Percentiles rank a stretch among this genome's conserved stretches.
phyloP scores from a whole-genome alignment of 2,113 vertebrate species.

The Aptenodytes forsteri region DNA sequence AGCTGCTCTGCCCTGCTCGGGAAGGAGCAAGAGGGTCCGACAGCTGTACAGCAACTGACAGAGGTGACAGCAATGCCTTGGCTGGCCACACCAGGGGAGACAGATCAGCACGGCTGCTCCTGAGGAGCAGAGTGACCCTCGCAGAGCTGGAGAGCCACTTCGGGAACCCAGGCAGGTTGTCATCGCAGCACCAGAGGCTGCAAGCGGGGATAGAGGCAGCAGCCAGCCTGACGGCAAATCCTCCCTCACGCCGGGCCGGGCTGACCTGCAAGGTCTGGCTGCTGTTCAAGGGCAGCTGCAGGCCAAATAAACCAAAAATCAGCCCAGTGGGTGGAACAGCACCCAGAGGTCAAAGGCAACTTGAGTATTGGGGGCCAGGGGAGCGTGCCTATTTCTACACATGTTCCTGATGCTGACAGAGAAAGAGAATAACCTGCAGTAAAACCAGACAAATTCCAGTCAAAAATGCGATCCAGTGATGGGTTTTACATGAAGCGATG shows the following conservation, averaged over 20 bases:
- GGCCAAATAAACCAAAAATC: not conserved
- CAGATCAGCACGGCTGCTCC: constrained; percentile 2
- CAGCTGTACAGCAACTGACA: not conserved
- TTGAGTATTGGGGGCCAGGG: not conserved
- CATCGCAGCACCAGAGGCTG: not conserved
- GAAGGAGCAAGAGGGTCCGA: not conserved
- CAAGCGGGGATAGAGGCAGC: not conserved
- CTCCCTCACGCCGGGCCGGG: rapidly evolving
- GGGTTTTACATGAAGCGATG: not conserved
- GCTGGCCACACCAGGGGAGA: not conserved
- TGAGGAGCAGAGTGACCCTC: not conserved
- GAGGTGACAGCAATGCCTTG: constrained; percentile 10
- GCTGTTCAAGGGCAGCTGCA: not conserved
- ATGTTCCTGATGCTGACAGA: not conserved
- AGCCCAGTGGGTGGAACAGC: not conserved
- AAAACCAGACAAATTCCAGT: not conserved
- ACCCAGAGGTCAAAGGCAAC: not conserved
- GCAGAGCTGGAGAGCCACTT: not conserved
- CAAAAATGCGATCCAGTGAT: not conserved
- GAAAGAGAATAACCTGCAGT: not conserved
- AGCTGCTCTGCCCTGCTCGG: not conserved
- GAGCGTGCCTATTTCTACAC: not conserved
- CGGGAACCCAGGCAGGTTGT: not conserved
- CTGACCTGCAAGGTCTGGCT: not conserved
- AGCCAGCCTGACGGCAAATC: not conserved